Evolutionary conservation across 1,140 invertebrate species (phyloP).

Genomic region (Lepidurus arcticus): DNA sequence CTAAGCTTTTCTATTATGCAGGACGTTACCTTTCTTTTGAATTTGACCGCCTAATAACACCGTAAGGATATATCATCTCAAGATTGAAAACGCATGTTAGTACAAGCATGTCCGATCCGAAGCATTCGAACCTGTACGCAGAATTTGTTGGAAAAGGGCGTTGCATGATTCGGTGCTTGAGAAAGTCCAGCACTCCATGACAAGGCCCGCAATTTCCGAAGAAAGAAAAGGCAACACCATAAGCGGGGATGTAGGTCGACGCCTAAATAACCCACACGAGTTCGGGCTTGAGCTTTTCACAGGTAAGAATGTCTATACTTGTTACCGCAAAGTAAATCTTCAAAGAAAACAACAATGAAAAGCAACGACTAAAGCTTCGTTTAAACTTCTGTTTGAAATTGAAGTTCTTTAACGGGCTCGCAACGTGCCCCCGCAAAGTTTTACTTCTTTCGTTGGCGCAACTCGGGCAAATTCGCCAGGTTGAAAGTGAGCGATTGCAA

Average conservation of each 20-base stretch:
- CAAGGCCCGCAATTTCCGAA: neutral
- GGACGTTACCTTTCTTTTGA: too few species aligned
- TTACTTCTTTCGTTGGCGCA: too few species aligned
- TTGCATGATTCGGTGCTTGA: constrained; percentile 8
- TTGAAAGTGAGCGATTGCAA: neutral
- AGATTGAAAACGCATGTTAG: neutral
- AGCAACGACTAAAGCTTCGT: too few species aligned
- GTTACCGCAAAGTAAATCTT: neutral
- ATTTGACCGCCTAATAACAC: too few species aligned
- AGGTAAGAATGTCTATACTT: neutral
- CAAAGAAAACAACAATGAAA: neutral
- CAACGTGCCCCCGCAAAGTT: too few species aligned
- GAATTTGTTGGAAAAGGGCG: neutral
- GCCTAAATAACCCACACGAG: constrained; percentile 14
- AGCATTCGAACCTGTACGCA: neutral
- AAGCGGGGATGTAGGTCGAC: constrained; percentile 17
- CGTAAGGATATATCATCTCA: too few species aligned
- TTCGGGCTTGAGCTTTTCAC: neutral
- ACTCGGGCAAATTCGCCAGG: neutral
- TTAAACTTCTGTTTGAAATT: too few species aligned
- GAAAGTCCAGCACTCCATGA: constrained; percentile 21
- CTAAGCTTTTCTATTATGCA: too few species aligned
- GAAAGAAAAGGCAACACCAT: neutral
- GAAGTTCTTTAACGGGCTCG: too few species aligned
- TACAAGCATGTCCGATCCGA: neutral